These are phyloP conservation scores for Sitta europaea DNA, from an alignment of 2,113 vertebrate species.

Conservation along the genomic window DNA sequence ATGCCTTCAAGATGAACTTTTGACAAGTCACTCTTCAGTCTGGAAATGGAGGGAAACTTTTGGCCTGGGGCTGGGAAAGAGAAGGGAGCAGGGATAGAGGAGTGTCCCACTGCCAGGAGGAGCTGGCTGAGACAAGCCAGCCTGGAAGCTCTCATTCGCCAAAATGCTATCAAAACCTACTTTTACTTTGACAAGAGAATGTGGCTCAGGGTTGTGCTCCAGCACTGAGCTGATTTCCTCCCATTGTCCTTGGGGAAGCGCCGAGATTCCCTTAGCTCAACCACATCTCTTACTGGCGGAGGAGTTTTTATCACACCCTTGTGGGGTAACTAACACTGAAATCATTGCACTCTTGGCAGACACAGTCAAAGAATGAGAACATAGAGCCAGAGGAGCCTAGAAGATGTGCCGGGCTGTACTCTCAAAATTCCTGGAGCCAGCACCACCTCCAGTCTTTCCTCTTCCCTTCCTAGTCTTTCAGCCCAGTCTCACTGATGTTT, in stretches of 20 bases:
- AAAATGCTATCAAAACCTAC: not conserved
- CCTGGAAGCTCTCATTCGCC: not conserved
- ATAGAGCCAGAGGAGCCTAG: not conserved
- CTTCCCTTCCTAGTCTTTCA: not conserved
- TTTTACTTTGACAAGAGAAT: not conserved
- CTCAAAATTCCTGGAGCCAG: not conserved
- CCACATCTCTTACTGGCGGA: accelerated
- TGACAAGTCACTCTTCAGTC: not conserved
- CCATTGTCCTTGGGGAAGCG: not conserved
- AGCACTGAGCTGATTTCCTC: not conserved
- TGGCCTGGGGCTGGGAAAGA: not conserved
- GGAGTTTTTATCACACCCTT: not conserved
- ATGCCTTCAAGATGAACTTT: accelerated
- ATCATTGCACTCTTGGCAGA: not conserved
- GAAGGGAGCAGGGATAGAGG: not conserved
- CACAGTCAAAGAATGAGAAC: not conserved
- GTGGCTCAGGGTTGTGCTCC: not conserved
- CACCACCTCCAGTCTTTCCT: not conserved
- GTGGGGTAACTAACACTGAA: not conserved
- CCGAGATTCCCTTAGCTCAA: not conserved
- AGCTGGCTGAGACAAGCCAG: not conserved
- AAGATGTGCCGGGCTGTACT: not conserved
- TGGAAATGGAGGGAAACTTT: not conserved
- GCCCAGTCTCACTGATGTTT: not conserved
- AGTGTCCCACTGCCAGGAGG: not conserved